Evolutionary conservation across 2,113 vertebrate genomes (phyloP).

Genomic region (Columba livia): DNA sequence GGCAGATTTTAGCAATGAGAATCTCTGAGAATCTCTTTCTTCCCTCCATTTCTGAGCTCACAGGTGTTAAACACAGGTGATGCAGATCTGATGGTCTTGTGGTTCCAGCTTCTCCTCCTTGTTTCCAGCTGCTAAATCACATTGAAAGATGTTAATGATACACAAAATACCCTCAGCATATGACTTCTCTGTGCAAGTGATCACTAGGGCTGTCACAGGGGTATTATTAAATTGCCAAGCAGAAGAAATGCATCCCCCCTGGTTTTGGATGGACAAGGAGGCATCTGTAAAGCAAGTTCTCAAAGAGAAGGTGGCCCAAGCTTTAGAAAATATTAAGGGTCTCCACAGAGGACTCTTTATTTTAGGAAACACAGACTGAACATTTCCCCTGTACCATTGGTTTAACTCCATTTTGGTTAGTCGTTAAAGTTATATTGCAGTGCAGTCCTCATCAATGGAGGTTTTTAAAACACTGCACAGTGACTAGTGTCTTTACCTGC

Average conservation of each 20-base stretch:
- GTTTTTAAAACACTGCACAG: background rate
- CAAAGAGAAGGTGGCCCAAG: background rate
- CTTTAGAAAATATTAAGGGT: background rate
- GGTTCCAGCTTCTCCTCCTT: background rate
- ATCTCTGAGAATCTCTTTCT: background rate
- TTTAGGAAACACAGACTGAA: background rate
- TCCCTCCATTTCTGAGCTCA: background rate
- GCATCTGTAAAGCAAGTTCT: background rate
- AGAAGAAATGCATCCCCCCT: background rate
- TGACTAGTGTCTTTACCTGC: background rate
- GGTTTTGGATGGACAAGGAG: background rate
- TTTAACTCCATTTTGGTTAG: background rate
- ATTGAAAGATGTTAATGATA: constrained; percentile 39
- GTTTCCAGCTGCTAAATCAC: constrained; percentile 43
- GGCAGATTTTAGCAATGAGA: background rate
- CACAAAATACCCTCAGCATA: constrained; percentile 16
- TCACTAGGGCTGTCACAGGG: constrained; percentile 1
- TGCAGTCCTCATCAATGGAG: background rate
- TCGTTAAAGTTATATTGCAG: background rate
- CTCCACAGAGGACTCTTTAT: background rate
- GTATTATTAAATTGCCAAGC: constrained; percentile 35
- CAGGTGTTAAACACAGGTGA: background rate
- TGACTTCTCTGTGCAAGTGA: background rate
- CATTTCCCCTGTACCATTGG: background rate
- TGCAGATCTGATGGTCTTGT: background rate